A percentile compares a stretch with the other conserved stretches of the same genome.
Conservation (phyloP, 2,113 vertebrate genomes). For the Procavia capensis region DNA sequence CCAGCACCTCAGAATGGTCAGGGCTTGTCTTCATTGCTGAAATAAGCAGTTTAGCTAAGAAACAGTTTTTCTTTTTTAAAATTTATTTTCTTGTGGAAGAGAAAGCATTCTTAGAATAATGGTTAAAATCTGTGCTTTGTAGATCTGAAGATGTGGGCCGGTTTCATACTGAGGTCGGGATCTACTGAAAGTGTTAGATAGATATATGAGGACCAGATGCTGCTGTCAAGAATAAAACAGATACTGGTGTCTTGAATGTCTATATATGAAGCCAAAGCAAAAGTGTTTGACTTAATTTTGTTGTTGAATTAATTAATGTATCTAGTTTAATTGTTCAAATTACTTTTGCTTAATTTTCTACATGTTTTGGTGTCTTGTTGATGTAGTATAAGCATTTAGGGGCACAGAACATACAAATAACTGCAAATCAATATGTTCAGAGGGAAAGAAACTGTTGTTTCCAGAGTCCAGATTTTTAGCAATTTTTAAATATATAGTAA, state of each 20-base stretch:
- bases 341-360: conserved; percentile 35
- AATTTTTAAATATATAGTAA: conserved; percentile 39
- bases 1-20: conserved; percentile 18
- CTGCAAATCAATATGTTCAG: neutral
- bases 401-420: neutral
- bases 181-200: conserved; percentile 32
- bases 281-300: conserved; percentile 40
- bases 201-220: conserved; percentile 5
- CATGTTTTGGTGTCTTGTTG: neutral
- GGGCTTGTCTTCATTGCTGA: conserved; percentile 59
- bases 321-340: conserved; percentile 33
- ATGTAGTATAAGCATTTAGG: neutral
- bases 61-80: conserved; percentile 13
- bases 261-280: neutral
- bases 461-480: conserved; percentile 31
- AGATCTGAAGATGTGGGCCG: conserved; percentile 11
- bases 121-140: conserved; percentile 59
- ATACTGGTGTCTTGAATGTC: neutral
- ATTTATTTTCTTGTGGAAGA: conserved; percentile 53
- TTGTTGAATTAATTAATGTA: conserved; percentile 25
- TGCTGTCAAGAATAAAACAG: conserved; percentile 46
- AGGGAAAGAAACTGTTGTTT: conserved; percentile 45
- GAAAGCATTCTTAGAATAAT: conserved; percentile 54
- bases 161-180: conserved; percentile 40
- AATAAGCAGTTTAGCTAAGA: conserved; percentile 64